These are phyloP conservation scores for Paedocypris sp. DNA, from an alignment of 2,113 vertebrate genomes.

Conservation along the genomic window DNA sequence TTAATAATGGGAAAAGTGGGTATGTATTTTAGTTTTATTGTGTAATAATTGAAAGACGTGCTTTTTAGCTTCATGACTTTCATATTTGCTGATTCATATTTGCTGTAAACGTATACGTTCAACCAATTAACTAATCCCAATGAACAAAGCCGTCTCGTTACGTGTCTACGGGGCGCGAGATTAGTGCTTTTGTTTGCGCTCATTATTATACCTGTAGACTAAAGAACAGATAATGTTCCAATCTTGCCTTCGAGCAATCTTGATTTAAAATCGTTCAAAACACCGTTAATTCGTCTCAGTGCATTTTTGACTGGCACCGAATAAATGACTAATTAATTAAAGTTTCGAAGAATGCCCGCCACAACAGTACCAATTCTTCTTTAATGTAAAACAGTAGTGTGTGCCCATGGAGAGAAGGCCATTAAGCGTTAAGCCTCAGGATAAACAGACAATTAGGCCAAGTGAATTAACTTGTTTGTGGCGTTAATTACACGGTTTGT, in stretches of 20 bases:
- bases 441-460: constrained; percentile 44
- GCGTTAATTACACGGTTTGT: constrained; percentile 45
- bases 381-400: constrained; percentile 12
- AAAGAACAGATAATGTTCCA: constrained; percentile 13
- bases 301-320: background rate
- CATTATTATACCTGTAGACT: constrained; percentile 27
- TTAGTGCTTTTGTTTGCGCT: constrained; percentile 28
- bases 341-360: background rate
- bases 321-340: constrained; percentile 5
- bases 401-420: constrained; percentile 30
- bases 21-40: too few relatives aligned
- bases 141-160: constrained; percentile 27
- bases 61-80: too few relatives aligned
- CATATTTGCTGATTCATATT: constrained; percentile 14
- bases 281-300: background rate
- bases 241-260: constrained; percentile 2
- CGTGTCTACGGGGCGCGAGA: constrained; percentile 28
- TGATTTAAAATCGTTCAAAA: background rate
- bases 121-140: constrained; percentile 26
- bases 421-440: constrained; percentile 39
- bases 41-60: too few relatives aligned
- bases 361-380: constrained; percentile 11
- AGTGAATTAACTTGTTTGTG: constrained; percentile 44
- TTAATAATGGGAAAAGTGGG: too few relatives aligned
- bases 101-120: constrained; percentile 20